Evolutionary conservation across 2,113 vertebrate species (phyloP), one percentile per base, ranked within the genome.

Genomic region (Corythaeola cristata): DNA sequence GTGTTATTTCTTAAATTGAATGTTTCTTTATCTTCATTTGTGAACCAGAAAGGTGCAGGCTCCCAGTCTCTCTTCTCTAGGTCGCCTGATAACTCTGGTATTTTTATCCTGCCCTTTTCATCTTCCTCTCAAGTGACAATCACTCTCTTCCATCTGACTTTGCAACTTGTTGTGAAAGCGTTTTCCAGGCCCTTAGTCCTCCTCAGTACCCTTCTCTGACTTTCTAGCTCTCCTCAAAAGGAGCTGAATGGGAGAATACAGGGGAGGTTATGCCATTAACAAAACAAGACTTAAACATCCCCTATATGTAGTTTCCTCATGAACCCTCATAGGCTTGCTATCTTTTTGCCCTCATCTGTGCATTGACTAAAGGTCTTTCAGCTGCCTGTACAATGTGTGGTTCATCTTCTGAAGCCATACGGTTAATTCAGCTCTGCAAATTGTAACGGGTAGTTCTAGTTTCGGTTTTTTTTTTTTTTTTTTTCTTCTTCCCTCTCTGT

Each of bases 81-180:
- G 41, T 88, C 8, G 3, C 39, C 59, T 56, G 37, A 39, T 66
- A 53, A 53, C 23, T 67, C 44, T 52, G 30, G 8, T 15, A 33
- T 75, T 82, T 93, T 85, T 92, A 58, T 90, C 33, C 39, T 90
- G 63, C 41, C 41, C 86, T 81, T 82, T 83, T 75, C 80, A 58
- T 86, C 26, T 49, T 74, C 8, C 45, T 80, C 28, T 79, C 55
- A 33, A 52, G 41, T 50, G 59, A 37, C 55, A 73, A 18, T 83
- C 19, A 5, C 27, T 83, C 11, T 88, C n/a, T 60, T 79, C 53
- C 16, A 30, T 88, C 58, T 76, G 47, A 67, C 78, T 91, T 13
- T 14, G 50, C 69, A 72, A 49, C 79, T 92, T 68, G 20, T 17
- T 68, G 64, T 76, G 52, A 37, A 74, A 77, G 23, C 50, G 18